These are phyloP conservation scores for Sibirionetta formosa DNA, from an alignment of 2,797 vertebrate genomes.

Conservation along the genomic window DNA sequence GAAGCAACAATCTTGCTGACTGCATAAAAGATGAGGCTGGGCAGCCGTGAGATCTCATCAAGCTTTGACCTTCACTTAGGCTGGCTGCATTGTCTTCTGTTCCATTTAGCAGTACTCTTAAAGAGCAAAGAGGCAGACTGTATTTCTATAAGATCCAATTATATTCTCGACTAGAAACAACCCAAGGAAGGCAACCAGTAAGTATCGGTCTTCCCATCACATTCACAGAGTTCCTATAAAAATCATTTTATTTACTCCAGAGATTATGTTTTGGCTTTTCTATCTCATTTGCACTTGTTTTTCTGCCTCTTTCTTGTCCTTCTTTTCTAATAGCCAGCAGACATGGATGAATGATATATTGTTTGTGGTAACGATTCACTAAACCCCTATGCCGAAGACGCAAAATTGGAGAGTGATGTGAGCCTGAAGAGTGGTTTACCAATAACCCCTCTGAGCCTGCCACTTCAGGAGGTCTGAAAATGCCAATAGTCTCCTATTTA, in stretches of 20 bases:
- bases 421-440: not conserved
- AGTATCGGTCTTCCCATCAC: not conserved
- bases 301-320: not conserved
- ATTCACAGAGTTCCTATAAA: not conserved
- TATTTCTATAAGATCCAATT: slow-evolving; percentile 68
- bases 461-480: not conserved
- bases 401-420: accelerated
- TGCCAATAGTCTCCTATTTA: not conserved
- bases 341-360: not conserved
- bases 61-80: slow-evolving; percentile 76
- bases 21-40: slow-evolving; percentile 61
- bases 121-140: slow-evolving; percentile 61
- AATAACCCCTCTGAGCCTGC: not conserved
- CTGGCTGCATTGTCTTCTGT: slow-evolving; percentile 67
- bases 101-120: slow-evolving; percentile 73
- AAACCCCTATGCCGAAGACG: not conserved
- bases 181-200: slow-evolving; percentile 13
- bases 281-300: not conserved
- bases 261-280: not conserved
- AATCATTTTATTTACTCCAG: slow-evolving; percentile 28
- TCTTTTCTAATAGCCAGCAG: not conserved
- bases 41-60: slow-evolving; percentile 65
- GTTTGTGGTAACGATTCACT: not conserved
- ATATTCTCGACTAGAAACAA: slow-evolving; percentile 44
- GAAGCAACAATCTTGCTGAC: slow-evolving; percentile 47